Percentiles rank a stretch among this genome's conserved stretches.
These are phyloP conservation scores for Ambastaia sidthimunki DNA, from an alignment of 2,797 vertebrate species.

Conservation along the genomic window DNA sequence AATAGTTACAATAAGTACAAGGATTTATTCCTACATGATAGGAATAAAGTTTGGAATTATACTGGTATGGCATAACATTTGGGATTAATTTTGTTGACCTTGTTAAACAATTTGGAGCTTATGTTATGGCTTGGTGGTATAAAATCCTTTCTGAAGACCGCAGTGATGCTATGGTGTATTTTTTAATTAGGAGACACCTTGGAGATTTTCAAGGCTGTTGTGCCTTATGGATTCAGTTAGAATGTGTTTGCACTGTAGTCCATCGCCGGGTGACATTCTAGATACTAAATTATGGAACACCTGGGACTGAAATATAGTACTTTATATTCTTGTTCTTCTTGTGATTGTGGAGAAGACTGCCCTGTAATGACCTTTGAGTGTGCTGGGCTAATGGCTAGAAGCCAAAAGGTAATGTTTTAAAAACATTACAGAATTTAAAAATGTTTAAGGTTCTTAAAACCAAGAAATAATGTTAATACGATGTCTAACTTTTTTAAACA, in stretches of 20 bases:
- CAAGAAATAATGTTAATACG: too few species aligned
- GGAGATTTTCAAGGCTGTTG: slow-evolving; percentile 25
- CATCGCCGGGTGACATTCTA: neutral
- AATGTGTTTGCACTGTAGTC: slow-evolving; percentile 12
- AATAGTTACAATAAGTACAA: neutral
- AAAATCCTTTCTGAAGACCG: neutral
- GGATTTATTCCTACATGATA: slow-evolving; percentile 8
- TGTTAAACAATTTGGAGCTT: slow-evolving; percentile 57
- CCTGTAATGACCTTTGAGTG: neutral
- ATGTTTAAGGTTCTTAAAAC: too few species aligned
- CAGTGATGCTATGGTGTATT: neutral
- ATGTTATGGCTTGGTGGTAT: slow-evolving; percentile 39
- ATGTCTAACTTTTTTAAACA: too few species aligned
- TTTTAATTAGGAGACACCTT: slow-evolving; percentile 10
- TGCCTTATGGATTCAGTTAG: slow-evolving; percentile 24
- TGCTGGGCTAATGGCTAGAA: neutral
- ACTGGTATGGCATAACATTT: slow-evolving; percentile 66
- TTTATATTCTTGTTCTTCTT: neutral
- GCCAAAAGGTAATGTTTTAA: too few species aligned
- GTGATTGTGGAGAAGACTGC: neutral
- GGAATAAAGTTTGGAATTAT: slow-evolving; percentile 58
- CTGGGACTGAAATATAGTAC: neutral
- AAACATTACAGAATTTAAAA: too few species aligned
- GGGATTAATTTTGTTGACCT: slow-evolving; percentile 62
- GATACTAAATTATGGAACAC: slow-evolving; percentile 15